Conservation (phyloP, 2,113 vertebrate species). For the Macquaria australasica region DNA sequence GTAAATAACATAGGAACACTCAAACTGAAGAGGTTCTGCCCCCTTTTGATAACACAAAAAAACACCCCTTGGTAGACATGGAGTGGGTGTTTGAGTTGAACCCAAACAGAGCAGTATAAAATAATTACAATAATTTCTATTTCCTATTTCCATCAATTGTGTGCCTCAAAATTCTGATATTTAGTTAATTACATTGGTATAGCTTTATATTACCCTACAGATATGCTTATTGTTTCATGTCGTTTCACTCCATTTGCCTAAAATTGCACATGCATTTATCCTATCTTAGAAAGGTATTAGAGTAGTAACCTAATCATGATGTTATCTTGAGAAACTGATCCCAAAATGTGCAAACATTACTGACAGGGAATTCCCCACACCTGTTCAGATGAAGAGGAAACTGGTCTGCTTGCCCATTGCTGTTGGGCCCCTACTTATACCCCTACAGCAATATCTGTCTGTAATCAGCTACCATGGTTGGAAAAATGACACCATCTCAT, state of each 20-base stretch:
- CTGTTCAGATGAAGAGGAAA: constrained; percentile 9
- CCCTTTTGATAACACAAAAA: neutral
- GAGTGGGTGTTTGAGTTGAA: neutral
- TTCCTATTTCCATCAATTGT: neutral
- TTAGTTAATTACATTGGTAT: neutral
- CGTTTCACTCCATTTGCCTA: neutral
- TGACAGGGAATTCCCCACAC: constrained; percentile 16
- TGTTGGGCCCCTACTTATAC: neutral
- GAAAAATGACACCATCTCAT: constrained; percentile 52
- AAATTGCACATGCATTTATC: neutral
- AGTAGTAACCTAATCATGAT: neutral
- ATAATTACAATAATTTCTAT: neutral
- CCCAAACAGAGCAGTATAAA: neutral
- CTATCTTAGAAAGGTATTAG: neutral
- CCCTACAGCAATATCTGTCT: neutral
- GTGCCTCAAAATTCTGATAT: neutral
- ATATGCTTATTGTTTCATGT: neutral
- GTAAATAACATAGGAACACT: constrained; percentile 20
- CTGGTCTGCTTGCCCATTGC: neutral
- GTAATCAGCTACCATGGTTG: too few species aligned
- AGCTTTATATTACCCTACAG: neutral
- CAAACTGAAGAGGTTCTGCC: constrained; percentile 43
- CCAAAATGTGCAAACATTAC: constrained; percentile 1
- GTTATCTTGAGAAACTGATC: neutral
- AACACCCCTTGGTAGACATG: neutral